Conservation (phyloP, 2,797 vertebrate genomes). For the Gymnopithys bicolor region DNA sequence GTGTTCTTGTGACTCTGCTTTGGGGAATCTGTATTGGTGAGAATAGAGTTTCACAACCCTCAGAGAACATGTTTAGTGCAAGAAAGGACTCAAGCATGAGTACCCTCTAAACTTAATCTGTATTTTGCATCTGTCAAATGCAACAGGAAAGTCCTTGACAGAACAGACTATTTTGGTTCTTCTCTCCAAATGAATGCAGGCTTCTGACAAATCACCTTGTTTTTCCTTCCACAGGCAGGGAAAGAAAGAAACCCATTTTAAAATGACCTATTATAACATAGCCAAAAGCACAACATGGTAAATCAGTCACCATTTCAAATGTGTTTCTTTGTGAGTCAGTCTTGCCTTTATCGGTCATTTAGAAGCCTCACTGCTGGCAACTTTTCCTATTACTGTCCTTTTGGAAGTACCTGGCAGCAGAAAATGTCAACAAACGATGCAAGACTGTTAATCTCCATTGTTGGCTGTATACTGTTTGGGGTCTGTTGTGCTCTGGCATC, state of each 20-base stretch:
- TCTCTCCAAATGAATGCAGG: neutral
- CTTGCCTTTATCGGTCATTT: neutral
- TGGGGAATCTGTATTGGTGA: neutral
- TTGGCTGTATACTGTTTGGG: neutral
- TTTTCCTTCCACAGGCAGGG: neutral
- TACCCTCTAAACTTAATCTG: neutral
- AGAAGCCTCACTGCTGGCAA: neutral
- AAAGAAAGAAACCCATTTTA: slow-evolving; percentile 7
- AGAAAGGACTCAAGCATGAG: neutral
- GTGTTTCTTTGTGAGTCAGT: slow-evolving; percentile 25
- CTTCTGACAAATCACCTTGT: neutral
- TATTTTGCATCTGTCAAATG: neutral
- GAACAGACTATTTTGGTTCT: neutral
- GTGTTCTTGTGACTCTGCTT: neutral
- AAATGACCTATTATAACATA: neutral
- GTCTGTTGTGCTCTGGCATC: neutral
- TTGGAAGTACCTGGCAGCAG: slow-evolving; percentile 30
- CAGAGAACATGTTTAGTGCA: neutral
- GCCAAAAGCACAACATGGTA: slow-evolving; percentile 34
- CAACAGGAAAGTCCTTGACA: neutral
- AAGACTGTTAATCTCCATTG: neutral
- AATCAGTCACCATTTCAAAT: slow-evolving; percentile 9
- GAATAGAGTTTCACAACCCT: neutral
- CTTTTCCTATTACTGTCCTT: slow-evolving; percentile 24
- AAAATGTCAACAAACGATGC: neutral